Evolutionary conservation across 2,113 vertebrate species (phyloP).

Genomic region (Dunckerocampus dactyliophorus): DNA sequence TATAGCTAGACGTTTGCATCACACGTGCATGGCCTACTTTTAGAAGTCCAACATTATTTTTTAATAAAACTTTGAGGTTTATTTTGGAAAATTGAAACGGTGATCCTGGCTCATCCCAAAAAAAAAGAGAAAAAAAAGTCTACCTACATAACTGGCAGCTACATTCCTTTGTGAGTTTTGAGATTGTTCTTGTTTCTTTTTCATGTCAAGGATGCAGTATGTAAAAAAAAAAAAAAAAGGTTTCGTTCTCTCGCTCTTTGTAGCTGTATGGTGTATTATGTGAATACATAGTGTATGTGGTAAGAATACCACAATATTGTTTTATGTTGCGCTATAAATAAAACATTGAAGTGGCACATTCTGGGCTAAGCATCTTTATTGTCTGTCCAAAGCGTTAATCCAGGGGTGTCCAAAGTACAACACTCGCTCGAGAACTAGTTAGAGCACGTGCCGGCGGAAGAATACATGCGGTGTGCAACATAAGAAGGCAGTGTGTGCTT

Average conservation of each 20-base stretch:
- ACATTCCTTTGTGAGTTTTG: conserved; percentile 76
- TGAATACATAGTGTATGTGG: conserved; percentile 85
- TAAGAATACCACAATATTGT: conserved; percentile 76
- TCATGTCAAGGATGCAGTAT: conserved; percentile 82
- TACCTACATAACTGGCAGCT: conserved; percentile 76
- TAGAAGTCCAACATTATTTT: conserved; percentile 13
- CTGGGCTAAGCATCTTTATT: conserved; percentile 16
- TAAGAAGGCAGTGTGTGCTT: too few species aligned
- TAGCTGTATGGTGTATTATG: conserved; percentile 83
- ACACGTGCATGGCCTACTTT: conserved; percentile 49
- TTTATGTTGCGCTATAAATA: conserved; percentile 81
- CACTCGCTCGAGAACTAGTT: too few species aligned
- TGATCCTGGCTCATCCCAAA: conserved; percentile 37
- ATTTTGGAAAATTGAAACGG: conserved; percentile 30
- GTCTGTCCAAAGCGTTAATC: neutral
- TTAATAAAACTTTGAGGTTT: conserved; percentile 15
- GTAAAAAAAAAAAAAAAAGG: conserved; percentile 77
- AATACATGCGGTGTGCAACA: too few species aligned
- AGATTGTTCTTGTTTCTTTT: conserved; percentile 74
- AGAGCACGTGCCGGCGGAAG: too few species aligned
- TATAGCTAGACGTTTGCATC: conserved; percentile 41
- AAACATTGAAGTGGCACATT: conserved; percentile 71
- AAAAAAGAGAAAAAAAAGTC: conserved; percentile 33
- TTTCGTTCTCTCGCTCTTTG: conserved; percentile 80
- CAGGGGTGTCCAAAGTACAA: too few species aligned